phyloP scores from a whole-genome alignment of 92 coral and sea anemone genomes.

The Epizoanthus rinbou region DNA sequence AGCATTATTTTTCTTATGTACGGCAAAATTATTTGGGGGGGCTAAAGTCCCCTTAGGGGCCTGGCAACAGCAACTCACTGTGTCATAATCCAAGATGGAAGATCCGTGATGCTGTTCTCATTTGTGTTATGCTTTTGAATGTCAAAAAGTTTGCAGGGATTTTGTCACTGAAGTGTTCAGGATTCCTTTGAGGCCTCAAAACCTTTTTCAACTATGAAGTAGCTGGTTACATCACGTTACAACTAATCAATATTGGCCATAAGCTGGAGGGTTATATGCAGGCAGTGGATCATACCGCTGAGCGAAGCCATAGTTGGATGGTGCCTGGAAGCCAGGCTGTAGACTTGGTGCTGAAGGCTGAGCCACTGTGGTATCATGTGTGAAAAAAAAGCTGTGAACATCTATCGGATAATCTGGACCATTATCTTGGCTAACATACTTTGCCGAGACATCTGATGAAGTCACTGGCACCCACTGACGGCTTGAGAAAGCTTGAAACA shows the following conservation, averaged over 20 bases:
- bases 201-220: too few species aligned
- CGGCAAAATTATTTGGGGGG: too few species aligned
- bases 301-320: conserved; percentile 28
- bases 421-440: conserved; percentile 57
- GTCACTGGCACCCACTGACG: conserved; percentile 44
- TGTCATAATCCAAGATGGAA: too few species aligned
- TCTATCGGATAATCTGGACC: conserved; percentile 64
- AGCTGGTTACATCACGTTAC: too few species aligned
- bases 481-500: conserved; percentile 51
- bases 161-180: too few species aligned
- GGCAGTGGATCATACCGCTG: conserved; percentile 17
- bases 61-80: too few species aligned
- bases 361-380: conserved; percentile 41
- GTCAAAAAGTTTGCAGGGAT: too few species aligned
- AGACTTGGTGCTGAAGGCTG: conserved; percentile 2
- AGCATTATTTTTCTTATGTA: too few species aligned
- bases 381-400: conserved; percentile 71
- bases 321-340: conserved; percentile 13
- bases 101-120: too few species aligned
- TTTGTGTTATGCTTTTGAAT: too few species aligned
- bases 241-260: neutral
- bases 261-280: conserved; percentile 37
- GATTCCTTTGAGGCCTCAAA: too few species aligned
- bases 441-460: conserved; percentile 77
- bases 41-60: too few species aligned